Percentiles rank a stretch among this genome's conserved stretches.
phyloP scores from a whole-genome alignment of 2,113 vertebrate genomes.

The Brevimyrus niger region DNA sequence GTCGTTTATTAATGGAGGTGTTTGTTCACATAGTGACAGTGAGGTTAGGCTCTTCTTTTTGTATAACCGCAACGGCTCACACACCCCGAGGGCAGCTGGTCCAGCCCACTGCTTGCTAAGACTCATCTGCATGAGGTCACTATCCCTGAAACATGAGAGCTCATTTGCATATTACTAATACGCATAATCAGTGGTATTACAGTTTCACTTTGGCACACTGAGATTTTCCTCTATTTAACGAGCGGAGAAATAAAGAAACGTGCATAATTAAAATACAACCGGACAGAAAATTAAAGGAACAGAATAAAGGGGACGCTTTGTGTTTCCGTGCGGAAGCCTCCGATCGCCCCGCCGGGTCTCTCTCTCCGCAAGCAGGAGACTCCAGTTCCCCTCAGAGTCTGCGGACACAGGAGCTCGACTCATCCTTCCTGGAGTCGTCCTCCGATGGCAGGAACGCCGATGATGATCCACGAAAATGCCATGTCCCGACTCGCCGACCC shows the following conservation, averaged over 20 bases:
- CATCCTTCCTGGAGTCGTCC: background rate
- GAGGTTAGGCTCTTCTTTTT: background rate
- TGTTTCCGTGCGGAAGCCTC: background rate
- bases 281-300: background rate
- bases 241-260: background rate
- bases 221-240: background rate
- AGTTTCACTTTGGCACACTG: background rate
- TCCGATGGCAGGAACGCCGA: background rate
- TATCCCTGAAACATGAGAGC: background rate
- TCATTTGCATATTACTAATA: constrained; percentile 1
- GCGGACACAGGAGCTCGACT: background rate
- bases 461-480: background rate
- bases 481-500: background rate
- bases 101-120: background rate
- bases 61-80: background rate
- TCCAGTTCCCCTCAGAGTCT: background rate
- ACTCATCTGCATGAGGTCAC: background rate
- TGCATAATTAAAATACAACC: background rate
- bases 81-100: background rate
- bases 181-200: background rate
- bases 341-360: background rate
- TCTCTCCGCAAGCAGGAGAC: background rate
- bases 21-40: background rate
- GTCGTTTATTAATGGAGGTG: background rate
- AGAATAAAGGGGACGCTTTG: background rate